Evolutionary conservation across 2,888 invertebrate genomes (phyloP).

Genomic region (Pseudococcus jackbeardsleyi): DNA sequence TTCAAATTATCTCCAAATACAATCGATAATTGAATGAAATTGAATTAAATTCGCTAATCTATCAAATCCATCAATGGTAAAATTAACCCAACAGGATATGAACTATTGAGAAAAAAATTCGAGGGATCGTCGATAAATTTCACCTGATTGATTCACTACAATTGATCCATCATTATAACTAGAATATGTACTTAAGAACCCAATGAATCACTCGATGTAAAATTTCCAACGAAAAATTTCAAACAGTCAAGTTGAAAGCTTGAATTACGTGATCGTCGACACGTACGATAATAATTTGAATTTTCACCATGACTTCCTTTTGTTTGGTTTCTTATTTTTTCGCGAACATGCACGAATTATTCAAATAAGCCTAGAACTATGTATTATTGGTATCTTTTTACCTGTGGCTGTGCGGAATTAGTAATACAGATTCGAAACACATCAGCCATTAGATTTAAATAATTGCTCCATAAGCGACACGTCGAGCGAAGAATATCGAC

Average conservation of each 20-base stretch:
- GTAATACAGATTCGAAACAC: constrained; percentile 38
- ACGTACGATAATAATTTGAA: constrained; percentile 41
- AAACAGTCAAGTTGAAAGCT: not conserved
- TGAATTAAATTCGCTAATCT: not conserved
- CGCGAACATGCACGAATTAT: constrained; percentile 53
- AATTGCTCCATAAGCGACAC: constrained; percentile 4
- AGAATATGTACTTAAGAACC: not conserved
- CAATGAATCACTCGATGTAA: constrained; percentile 27
- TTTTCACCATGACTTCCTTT: constrained; percentile 24
- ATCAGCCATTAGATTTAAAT: constrained; percentile 47
- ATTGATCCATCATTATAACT: not conserved
- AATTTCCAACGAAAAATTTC: constrained; percentile 10
- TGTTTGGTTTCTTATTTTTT: constrained; percentile 20
- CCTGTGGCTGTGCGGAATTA: constrained; percentile 27
- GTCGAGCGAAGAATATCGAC: constrained; percentile 23
- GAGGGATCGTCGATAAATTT: not conserved
- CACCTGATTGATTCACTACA: not conserved
- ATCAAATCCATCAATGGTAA: not conserved
- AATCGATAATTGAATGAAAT: no score
- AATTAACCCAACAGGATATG: not conserved
- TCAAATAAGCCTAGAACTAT: not conserved
- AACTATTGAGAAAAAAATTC: not conserved
- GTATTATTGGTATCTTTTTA: not conserved
- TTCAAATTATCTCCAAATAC: no score
- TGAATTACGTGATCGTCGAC: constrained; percentile 46